These are phyloP conservation scores for Drosophila pandora DNA, from an alignment of 1,140 invertebrate species.

Conservation along the genomic window DNA sequence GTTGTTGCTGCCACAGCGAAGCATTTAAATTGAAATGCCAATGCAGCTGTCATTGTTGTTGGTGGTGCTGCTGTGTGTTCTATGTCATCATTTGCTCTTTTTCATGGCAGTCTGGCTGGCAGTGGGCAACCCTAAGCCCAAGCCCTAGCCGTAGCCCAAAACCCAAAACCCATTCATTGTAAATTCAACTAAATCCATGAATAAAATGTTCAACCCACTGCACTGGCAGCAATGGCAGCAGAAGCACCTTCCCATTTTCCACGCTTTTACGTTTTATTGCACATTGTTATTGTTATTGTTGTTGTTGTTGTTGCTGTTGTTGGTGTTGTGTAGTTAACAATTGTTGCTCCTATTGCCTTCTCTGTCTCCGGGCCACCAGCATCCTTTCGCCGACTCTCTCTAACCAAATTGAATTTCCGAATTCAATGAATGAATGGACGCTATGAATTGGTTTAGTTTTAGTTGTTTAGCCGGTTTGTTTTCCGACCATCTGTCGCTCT, in stretches of 20 bases:
- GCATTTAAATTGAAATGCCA: constrained; percentile 76
- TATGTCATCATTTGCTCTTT: constrained; percentile 77
- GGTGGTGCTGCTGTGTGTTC: constrained; percentile 35
- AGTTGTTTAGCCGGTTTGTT: constrained; percentile 74
- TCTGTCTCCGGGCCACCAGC: constrained; percentile 3
- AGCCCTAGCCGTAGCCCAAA: constrained; percentile 28
- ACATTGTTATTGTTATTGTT: constrained; percentile 42
- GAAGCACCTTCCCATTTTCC: constrained; percentile 2
- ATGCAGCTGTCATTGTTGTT: constrained; percentile 20
- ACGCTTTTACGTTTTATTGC: constrained; percentile 70
- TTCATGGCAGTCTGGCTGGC: constrained; percentile 57
- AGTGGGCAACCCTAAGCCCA: constrained; percentile 58
- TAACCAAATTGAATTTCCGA: constrained; percentile 78
- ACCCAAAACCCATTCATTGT: constrained; percentile 67
- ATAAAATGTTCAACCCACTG: constrained; percentile 68
- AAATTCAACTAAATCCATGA: constrained; percentile 82
- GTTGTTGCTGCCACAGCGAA: constrained; percentile 35
- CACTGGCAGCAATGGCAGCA: neutral
- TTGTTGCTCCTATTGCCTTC: constrained; percentile 26
- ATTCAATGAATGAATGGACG: constrained; percentile 77
- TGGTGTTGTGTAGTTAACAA: constrained; percentile 62
- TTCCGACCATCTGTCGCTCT: constrained; percentile 11
- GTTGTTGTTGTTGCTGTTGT: constrained; percentile 5
- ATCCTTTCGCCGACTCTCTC: constrained; percentile 40
- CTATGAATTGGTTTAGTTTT: constrained; percentile 77